Conservation (phyloP, 30 jellyfish, hydroid and myxozoan species). For the Aurelia coerulea region DNA sequence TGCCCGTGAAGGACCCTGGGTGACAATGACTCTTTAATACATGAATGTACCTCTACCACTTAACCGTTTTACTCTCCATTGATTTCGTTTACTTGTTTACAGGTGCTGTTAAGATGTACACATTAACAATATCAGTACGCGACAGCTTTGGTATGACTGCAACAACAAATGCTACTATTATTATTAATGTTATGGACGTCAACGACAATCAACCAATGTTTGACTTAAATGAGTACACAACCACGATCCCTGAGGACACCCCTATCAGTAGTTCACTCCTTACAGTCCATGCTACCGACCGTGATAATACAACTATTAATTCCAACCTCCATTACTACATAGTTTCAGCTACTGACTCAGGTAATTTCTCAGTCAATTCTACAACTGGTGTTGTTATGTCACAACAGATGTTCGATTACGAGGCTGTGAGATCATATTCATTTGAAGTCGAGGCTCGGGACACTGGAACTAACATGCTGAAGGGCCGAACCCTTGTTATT, state of each 20-base stretch:
- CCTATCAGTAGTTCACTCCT: slow-evolving; percentile 50
- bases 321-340: slow-evolving; percentile 47
- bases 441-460: slow-evolving; percentile 90
- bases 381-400: slow-evolving; percentile 58
- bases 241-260: slow-evolving; percentile 54
- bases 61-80: too few relatives aligned
- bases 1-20: too few relatives aligned
- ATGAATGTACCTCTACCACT: too few relatives aligned
- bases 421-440: slow-evolving; percentile 32
- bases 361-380: slow-evolving; percentile 71
- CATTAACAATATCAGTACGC: slow-evolving; percentile 43
- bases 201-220: slow-evolving; percentile 91
- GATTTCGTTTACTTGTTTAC: not conserved
- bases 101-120: slow-evolving; percentile 51
- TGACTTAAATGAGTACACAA: slow-evolving; percentile 56
- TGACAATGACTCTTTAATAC: too few relatives aligned
- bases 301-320: slow-evolving; percentile 69
- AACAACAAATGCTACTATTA: slow-evolving; percentile 52
- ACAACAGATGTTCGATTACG: slow-evolving; percentile 67
- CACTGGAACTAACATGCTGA: slow-evolving; percentile 60
- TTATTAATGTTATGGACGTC: slow-evolving; percentile 69
- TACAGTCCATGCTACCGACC: slow-evolving; percentile 85
- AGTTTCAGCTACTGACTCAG: slow-evolving; percentile 86
- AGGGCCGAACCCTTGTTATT: slow-evolving; percentile 67
- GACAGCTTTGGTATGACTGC: slow-evolving; percentile 59